Evolutionary conservation across 1,140 invertebrate species (phyloP).

Genomic region (Globodera ellingtonae): DNA sequence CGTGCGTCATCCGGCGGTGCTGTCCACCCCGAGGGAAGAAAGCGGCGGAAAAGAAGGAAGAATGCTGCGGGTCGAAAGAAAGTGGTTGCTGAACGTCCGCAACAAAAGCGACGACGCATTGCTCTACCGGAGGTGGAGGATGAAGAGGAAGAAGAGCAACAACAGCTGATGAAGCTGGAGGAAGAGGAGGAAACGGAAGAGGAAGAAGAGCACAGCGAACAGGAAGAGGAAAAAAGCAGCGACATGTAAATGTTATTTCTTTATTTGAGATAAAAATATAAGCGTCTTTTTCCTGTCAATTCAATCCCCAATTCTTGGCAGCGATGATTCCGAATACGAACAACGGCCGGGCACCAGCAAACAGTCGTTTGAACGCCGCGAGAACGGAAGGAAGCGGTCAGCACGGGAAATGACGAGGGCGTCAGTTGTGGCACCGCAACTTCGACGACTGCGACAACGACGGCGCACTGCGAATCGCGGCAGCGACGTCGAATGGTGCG

Average conservation of each 20-base stretch:
- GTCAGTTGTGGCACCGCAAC: no score
- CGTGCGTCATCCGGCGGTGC: neutral
- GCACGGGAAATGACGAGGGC: neutral
- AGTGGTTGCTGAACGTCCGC: neutral
- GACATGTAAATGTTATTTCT: no score
- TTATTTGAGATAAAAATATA: no score
- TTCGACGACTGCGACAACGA: neutral
- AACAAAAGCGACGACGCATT: constrained; percentile 6
- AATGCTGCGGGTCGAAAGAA: neutral
- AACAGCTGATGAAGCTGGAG: neutral
- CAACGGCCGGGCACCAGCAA: neutral
- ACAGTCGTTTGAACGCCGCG: neutral
- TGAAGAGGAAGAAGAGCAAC: constrained; percentile 9
- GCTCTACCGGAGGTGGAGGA: neutral
- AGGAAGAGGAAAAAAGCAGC: neutral
- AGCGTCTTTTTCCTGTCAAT: no score
- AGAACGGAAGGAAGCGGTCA: neutral
- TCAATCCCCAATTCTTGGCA: neutral
- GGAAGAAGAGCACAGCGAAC: neutral
- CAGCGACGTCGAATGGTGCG: neutral
- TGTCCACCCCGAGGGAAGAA: neutral
- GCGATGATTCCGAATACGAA: neutral
- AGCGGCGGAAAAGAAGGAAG: neutral
- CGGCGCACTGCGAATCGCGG: neutral
- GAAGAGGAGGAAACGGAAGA: neutral